These are phyloP conservation scores for Darevskia nairensis DNA, from an alignment of 2,797 vertebrate species.

Conservation along the genomic window DNA sequence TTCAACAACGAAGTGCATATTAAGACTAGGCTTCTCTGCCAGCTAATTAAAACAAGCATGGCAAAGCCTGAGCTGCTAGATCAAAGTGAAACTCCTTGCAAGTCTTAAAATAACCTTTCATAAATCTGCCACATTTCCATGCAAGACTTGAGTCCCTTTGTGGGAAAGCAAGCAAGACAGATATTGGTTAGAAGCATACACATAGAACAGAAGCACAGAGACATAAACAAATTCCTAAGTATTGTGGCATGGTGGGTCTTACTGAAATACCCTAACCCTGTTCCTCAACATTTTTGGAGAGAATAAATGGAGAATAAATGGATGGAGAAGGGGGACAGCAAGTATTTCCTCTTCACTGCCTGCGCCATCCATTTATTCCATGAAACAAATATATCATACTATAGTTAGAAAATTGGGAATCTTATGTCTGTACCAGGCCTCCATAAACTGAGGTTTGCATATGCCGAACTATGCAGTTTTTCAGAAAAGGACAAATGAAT, in stretches of 20 bases:
- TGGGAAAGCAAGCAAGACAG: background rate
- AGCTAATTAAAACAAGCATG: background rate
- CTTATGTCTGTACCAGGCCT: background rate
- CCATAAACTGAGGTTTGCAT: background rate
- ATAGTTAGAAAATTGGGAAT: background rate
- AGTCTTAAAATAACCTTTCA: background rate
- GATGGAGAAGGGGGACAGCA: no score
- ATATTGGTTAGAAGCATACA: no score
- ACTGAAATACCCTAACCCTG: background rate
- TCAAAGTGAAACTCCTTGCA: background rate
- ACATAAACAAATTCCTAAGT: background rate
- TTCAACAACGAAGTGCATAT: background rate
- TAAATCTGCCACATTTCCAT: background rate
- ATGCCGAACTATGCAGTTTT: conserved; percentile 24
- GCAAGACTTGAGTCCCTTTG: background rate
- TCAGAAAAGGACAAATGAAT: conserved; percentile 30
- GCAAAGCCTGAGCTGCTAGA: background rate
- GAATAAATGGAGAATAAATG: no score
- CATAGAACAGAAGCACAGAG: background rate
- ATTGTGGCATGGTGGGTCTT: background rate
- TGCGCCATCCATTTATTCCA: background rate
- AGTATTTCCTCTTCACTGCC: background rate
- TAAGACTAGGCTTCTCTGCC: background rate
- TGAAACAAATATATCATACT: background rate
- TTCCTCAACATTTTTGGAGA: background rate